Evolutionary conservation across 2,888 invertebrate genomes (phyloP).

Genomic region (Cephus spinipes): DNA sequence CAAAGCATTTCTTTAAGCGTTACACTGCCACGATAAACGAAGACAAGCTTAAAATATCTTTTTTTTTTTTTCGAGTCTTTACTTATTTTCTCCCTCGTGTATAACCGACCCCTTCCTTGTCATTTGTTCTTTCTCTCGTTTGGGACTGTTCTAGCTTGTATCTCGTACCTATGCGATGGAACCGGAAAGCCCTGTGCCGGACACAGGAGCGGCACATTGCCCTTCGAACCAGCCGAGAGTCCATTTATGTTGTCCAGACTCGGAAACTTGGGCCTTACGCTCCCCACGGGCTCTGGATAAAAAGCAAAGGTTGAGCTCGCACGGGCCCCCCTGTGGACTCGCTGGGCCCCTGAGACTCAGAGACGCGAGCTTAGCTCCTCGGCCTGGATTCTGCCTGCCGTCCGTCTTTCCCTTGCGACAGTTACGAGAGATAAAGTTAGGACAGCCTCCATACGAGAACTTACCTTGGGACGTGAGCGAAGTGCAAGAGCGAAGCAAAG

Average conservation of each 20-base stretch:
- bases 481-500: slow-evolving; percentile 24
- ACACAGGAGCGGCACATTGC: slow-evolving; percentile 72
- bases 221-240: slow-evolving; percentile 48
- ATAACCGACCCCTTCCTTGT: not conserved
- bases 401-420: slow-evolving; percentile 15
- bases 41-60: not conserved
- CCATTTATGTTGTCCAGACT: slow-evolving; percentile 36
- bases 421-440: not conserved
- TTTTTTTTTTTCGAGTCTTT: not conserved
- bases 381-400: not conserved
- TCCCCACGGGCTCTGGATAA: slow-evolving; percentile 74
- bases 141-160: not conserved
- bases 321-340: slow-evolving; percentile 15
- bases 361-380: not conserved
- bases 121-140: not conserved
- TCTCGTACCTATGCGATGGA: slow-evolving; percentile 31
- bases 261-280: slow-evolving; percentile 73
- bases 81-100: not conserved
- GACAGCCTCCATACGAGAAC: slow-evolving; percentile 13
- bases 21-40: not conserved
- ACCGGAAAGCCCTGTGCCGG: slow-evolving; percentile 77
- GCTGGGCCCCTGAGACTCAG: slow-evolving; percentile 17
- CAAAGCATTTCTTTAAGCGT: not conserved
- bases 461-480: slow-evolving; percentile 28
- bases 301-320: slow-evolving; percentile 17